A percentile compares a stretch with the other conserved stretches of the same genome.
Conservation (phyloP, 2,797 vertebrate genomes). For the Semotilus atromaculatus region DNA sequence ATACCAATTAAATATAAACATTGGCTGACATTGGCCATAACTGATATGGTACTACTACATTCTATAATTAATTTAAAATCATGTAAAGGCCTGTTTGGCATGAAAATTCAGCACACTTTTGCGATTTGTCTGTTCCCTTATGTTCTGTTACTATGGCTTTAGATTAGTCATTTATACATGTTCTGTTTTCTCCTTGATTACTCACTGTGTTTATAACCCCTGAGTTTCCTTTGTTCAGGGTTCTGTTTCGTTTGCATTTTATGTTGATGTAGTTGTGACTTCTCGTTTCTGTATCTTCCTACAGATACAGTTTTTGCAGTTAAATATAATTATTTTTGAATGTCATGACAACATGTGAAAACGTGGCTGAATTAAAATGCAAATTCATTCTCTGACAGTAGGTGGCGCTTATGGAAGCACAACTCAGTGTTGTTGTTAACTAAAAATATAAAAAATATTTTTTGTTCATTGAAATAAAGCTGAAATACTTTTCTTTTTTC, state of each 20-base stretch:
- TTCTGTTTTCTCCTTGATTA: too few relatives aligned
- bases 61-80: neutral
- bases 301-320: too few relatives aligned
- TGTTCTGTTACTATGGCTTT: too few relatives aligned
- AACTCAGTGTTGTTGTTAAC: neutral
- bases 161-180: too few relatives aligned
- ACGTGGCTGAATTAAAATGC: neutral
- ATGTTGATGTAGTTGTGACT: too few relatives aligned
- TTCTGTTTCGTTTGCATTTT: too few relatives aligned
- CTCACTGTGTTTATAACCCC: too few relatives aligned
- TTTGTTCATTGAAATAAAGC: neutral
- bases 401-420: neutral
- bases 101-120: neutral
- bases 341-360: too few relatives aligned
- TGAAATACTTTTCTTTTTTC: neutral
- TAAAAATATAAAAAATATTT: neutral
- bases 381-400: neutral
- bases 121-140: neutral
- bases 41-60: neutral
- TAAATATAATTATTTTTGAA: too few relatives aligned
- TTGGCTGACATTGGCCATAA: neutral
- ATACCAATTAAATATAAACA: neutral
- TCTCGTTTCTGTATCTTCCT: too few relatives aligned
- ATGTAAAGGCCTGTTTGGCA: neutral
- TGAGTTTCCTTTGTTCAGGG: too few relatives aligned